Conservation (phyloP, 1,140 invertebrate species). For the Trachymyrmex septentrionalis region DNA sequence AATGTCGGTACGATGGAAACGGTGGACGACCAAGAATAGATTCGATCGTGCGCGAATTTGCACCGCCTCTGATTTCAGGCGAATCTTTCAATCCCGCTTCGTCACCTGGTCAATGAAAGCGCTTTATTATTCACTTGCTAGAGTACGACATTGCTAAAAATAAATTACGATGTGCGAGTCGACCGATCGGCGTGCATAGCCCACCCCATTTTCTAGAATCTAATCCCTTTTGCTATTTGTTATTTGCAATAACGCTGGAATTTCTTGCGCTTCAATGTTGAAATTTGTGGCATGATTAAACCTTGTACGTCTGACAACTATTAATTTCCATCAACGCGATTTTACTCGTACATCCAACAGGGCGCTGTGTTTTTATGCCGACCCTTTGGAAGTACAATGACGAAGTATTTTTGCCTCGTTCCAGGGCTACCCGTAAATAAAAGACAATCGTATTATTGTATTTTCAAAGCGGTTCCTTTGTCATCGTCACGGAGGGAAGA, state of each 20-base stretch:
- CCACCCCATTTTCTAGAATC: not conserved
- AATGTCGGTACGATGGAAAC: not conserved
- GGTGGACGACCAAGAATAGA: conserved; percentile 33
- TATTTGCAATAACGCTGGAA: conserved; percentile 1
- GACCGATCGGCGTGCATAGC: not conserved
- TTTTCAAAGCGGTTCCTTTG: conserved; percentile 34
- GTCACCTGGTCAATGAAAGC: conserved; percentile 46
- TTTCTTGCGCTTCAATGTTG: conserved; percentile 10
- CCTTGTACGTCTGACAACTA: conserved; percentile 26
- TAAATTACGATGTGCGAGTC: conserved; percentile 8
- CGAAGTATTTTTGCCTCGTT: not conserved
- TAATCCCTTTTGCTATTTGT: conserved; percentile 2
- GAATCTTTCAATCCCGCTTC: conserved; percentile 42
- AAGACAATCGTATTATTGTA: conserved; percentile 18
- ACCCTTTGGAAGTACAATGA: not conserved
- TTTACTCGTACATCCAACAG: not conserved
- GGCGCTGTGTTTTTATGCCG: conserved; percentile 20
- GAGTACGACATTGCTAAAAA: conserved; percentile 38
- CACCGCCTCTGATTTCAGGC: conserved; percentile 20
- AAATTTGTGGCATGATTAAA: conserved; percentile 35
- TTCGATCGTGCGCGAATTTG: conserved; percentile 38
- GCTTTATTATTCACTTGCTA: conserved; percentile 4
- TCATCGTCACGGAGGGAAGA: not conserved
- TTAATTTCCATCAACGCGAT: conserved; percentile 53
- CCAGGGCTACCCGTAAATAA: conserved; percentile 22